Evolutionary conservation across 2,113 vertebrate genomes (phyloP).

Genomic region (Strigops habroptila): DNA sequence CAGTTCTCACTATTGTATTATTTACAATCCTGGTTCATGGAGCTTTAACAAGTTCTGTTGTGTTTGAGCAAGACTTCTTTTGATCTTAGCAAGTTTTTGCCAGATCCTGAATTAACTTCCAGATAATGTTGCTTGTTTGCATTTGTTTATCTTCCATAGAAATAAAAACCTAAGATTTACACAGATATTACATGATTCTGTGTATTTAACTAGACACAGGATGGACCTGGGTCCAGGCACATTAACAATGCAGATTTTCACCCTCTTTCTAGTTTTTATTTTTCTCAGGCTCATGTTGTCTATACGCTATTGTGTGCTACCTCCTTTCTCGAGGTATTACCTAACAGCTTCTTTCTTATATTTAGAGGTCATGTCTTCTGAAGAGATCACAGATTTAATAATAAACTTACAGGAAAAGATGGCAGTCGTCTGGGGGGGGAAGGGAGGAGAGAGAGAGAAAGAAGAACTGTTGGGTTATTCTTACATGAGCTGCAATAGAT

Average conservation of each 20-base stretch:
- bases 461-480: not conserved
- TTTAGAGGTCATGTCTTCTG: slow-evolving; percentile 38
- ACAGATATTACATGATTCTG: rapidly evolving
- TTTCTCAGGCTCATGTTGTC: not conserved
- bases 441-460: not conserved
- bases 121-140: not conserved
- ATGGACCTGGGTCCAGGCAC: not conserved
- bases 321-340: not conserved
- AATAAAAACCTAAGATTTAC: not conserved
- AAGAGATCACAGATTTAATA: slow-evolving; percentile 35
- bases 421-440: not conserved
- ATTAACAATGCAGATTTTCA: not conserved
- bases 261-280: not conserved
- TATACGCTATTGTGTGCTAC: not conserved
- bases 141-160: not conserved
- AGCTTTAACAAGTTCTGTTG: not conserved
- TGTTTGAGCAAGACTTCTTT: not conserved
- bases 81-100: not conserved
- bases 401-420: slow-evolving; percentile 22
- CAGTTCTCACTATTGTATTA: not conserved
- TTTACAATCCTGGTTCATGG: not conserved
- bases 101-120: not conserved
- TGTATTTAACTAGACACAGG: not conserved
- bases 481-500: not conserved
- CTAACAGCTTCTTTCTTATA: slow-evolving; percentile 9